Base-by-base conservation (phyloP, 2,797 vertebrate genomes). In the Babyrousa celebensis region DNA sequence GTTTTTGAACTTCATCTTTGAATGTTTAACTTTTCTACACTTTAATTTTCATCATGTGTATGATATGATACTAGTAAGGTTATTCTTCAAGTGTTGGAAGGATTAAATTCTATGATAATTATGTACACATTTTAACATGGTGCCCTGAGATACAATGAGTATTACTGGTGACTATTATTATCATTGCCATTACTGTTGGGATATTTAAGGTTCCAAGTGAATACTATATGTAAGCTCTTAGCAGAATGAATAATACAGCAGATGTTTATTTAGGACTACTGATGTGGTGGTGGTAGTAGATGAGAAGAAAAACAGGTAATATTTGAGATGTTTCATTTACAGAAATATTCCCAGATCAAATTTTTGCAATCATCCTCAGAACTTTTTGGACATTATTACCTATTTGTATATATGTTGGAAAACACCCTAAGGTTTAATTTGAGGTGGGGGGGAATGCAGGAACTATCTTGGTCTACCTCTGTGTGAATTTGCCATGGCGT, bases 341-440 rank as follows among this genome's bases (percentile, higher is more conserved):
- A 71, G 48, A 95, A 80, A 65, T 52, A 18, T 65, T 83, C 67
- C 18, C 14, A 89, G 12, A 63, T 91, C 17, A 62, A 93, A 96
- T 12, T 14, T 80, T 79, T 58, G 21, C 36, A 67, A 29, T 58
- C 36, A 71, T 62, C 7, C 25, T 67, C 62, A 89, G 15, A 85
- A 72, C 1, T 58, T 60, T 54, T 5, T 54, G 36, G n/a, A 78
- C 60, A 65, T 68, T 48, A 48, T 82, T 3, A 4, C 15, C 20
- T 29, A 20, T 68, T 36, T 18, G 32, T 12, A 9, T 36, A 91
- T 29, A 65, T 2, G 1, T 36, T 93, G 14, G 36, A 56, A 95
- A 3, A 75, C 8, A 54, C 27, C 5, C 0, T 25, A 85, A 56
- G 21, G 32, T 43, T 75, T 75, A 70, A 54, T 20, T 48, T 43